These are phyloP conservation scores for Drosophila fulvimacula DNA, from an alignment of 2,888 invertebrate species.

Conservation along the genomic window DNA sequence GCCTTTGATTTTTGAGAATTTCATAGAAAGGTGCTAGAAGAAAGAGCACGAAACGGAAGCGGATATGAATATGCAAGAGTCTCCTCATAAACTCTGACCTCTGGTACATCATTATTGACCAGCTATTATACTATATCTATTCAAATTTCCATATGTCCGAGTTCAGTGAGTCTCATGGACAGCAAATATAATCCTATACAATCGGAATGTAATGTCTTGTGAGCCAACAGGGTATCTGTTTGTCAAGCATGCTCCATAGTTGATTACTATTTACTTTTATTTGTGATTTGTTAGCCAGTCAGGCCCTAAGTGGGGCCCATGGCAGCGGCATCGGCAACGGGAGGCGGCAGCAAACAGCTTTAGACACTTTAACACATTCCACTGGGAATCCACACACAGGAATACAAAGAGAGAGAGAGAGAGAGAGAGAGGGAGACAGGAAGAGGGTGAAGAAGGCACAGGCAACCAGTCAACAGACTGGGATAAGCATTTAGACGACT, in stretches of 20 bases:
- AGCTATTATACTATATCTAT: background rate
- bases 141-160: no score
- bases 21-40: background rate
- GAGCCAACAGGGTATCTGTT: conserved; percentile 18
- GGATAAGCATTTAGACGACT: conserved; percentile 64
- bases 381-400: conserved; percentile 59
- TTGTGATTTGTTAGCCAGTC: conserved; percentile 47
- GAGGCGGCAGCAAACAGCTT: conserved; percentile 65
- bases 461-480: conserved; percentile 43
- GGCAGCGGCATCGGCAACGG: conserved; percentile 28
- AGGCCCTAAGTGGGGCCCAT: conserved; percentile 21
- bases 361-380: conserved; percentile 77
- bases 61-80: no score
- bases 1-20: background rate
- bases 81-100: no score
- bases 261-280: conserved; percentile 21
- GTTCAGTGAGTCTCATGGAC: no score
- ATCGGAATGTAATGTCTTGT: no score
- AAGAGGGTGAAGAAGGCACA: background rate
- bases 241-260: background rate
- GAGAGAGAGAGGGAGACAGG: background rate
- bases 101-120: background rate
- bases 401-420: conserved; percentile 13
- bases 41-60: no score
- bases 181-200: background rate